These are phyloP conservation scores for Drosophila lacteicornis DNA, from an alignment of 1,140 invertebrate genomes.

Conservation along the genomic window DNA sequence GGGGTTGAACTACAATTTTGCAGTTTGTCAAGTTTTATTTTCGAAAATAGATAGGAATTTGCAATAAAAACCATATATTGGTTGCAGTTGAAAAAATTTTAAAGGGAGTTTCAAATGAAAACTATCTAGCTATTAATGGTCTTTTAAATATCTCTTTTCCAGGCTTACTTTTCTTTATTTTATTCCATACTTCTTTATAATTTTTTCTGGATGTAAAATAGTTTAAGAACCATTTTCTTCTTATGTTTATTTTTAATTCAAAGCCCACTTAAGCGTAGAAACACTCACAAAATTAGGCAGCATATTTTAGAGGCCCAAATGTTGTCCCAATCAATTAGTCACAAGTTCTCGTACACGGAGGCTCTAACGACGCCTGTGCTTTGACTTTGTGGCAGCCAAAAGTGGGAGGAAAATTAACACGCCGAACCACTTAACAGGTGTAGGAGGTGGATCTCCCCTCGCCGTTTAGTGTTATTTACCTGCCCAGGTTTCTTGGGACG, in stretches of 20 bases:
- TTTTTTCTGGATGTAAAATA: no score
- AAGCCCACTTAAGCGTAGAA: slow-evolving; percentile 10
- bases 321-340: slow-evolving; percentile 64
- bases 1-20: background rate
- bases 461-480: slow-evolving; percentile 19
- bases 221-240: no score
- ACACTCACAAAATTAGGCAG: background rate
- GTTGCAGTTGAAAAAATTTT: background rate
- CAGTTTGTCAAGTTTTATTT: background rate
- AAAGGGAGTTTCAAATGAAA: background rate
- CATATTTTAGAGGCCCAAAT: slow-evolving; percentile 3
- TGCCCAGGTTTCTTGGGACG: slow-evolving; percentile 28
- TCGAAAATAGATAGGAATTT: background rate
- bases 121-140: no score
- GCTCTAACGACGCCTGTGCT: slow-evolving; percentile 45
- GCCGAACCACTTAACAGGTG: slow-evolving; percentile 16
- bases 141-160: no score
- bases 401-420: background rate
- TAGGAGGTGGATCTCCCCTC: background rate
- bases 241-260: background rate
- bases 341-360: slow-evolving; percentile 37
- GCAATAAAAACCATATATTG: background rate
- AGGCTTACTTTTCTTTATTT: no score
- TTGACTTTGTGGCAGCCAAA: slow-evolving; percentile 46
- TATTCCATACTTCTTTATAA: no score